These are phyloP conservation scores for Homalodisca vitripennis DNA, from an alignment of 1,140 invertebrate species.

Conservation along the genomic window DNA sequence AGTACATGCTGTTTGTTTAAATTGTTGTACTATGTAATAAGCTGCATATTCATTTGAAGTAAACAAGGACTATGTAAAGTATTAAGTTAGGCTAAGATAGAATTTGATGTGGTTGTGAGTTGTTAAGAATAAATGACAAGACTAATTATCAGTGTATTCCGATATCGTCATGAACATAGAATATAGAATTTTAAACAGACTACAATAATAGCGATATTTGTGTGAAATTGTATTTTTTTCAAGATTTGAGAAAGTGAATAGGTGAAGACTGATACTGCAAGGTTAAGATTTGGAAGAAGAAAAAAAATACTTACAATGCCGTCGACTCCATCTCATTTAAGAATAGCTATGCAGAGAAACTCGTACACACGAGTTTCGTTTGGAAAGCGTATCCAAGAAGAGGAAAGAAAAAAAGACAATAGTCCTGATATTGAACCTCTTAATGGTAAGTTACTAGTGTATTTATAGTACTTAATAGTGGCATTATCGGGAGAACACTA, in stretches of 20 bases:
- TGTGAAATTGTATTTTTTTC: no score
- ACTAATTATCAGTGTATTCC: no score
- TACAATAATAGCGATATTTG: no score
- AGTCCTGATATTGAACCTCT: conserved; percentile 36
- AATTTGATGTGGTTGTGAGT: no score
- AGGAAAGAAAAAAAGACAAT: conserved; percentile 39
- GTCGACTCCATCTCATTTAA: conserved; percentile 36
- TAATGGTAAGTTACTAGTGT: conserved; percentile 30
- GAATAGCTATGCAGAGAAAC: conserved; percentile 36
- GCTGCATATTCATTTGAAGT: no score
- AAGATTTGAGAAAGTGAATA: background rate
- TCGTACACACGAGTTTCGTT: conserved; percentile 36
- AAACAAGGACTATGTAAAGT: no score
- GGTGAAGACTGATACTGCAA: background rate
- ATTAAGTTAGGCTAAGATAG: no score
- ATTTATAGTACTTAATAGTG: no score
- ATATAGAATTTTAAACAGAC: no score
- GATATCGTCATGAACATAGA: no score
- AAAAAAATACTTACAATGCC: conserved; percentile 29
- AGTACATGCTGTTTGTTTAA: conserved; percentile 20
- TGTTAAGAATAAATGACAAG: no score
- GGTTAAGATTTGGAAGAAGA: background rate
- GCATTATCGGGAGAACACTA: no score
- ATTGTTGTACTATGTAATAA: conserved; percentile 25
- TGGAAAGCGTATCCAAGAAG: conserved; percentile 35